Conservation (phyloP, 1,140 invertebrate species). For the Anastrepha ludens region DNA sequence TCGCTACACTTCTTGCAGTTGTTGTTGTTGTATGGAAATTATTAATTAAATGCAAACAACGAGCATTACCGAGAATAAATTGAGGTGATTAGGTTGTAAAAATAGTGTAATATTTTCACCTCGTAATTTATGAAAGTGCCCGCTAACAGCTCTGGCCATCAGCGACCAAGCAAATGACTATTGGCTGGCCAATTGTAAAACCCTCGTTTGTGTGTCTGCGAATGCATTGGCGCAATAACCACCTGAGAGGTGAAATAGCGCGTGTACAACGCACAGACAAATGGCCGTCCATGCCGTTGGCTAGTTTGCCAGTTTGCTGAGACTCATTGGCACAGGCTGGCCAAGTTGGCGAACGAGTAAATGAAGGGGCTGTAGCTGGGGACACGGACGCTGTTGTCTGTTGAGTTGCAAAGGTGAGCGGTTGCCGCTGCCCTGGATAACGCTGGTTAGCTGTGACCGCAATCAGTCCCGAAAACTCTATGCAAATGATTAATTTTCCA, state of each 20-base stretch:
- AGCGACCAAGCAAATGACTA: neutral
- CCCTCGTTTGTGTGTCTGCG: neutral
- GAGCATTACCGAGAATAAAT: conserved; percentile 54
- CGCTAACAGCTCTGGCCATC: neutral
- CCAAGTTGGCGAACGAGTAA: neutral
- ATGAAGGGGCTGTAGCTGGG: neutral
- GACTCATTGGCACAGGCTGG: conserved; percentile 6
- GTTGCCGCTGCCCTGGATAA: neutral
- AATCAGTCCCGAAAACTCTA: conserved; percentile 56
- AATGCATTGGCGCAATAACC: neutral
- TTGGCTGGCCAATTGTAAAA: conserved; percentile 36
- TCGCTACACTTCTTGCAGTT: conserved; percentile 1
- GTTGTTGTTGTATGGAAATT: neutral
- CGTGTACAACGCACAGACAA: neutral
- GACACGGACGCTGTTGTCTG: neutral
- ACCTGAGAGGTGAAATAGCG: neutral
- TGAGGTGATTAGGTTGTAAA: conserved; percentile 55
- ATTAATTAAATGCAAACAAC: conserved; percentile 55
- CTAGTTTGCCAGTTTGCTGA: neutral
- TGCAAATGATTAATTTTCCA: conserved; percentile 70
- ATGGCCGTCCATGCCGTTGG: neutral
- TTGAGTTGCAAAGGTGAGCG: neutral
- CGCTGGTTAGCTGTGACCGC: neutral
- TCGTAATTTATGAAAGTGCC: conserved; percentile 37
- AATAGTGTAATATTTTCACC: conserved; percentile 54